Conservation (phyloP, 2,797 vertebrate species). For the Peromyscus nudipes region DNA sequence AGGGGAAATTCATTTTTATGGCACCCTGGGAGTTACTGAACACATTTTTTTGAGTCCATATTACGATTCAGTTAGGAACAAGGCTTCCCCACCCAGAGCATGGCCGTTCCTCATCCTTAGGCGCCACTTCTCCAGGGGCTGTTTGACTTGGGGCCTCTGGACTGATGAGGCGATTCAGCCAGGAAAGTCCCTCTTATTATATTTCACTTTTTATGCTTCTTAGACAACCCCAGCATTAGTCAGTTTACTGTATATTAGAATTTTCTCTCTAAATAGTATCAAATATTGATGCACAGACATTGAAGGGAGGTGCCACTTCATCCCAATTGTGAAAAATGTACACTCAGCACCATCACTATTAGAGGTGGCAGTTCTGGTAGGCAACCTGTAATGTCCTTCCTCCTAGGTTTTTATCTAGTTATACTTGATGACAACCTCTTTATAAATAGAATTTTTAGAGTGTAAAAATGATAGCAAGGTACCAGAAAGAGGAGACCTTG, state of each 20-base stretch:
- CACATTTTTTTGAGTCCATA: neutral
- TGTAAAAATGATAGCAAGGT: neutral
- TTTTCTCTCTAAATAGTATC: neutral
- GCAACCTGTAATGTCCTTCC: neutral
- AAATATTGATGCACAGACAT: neutral
- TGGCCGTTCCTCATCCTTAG: neutral
- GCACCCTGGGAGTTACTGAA: neutral
- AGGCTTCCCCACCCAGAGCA: neutral
- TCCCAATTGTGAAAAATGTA: neutral
- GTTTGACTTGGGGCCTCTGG: neutral
- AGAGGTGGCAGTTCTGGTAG: neutral
- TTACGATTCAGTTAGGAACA: neutral
- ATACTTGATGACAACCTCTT: neutral
- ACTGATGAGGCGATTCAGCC: neutral
- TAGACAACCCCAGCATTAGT: neutral
- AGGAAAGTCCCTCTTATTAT: neutral
- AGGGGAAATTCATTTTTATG: neutral
- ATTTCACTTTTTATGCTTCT: neutral
- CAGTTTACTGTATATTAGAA: neutral
- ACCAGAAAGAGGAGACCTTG: neutral
- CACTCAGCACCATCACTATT: neutral
- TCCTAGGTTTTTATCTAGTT: neutral
- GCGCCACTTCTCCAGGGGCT: neutral
- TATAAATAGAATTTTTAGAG: neutral
- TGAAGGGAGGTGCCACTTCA: neutral